These are phyloP conservation scores for Sus scrofa DNA, from an alignment of 2,113 vertebrate species.

Conservation along the genomic window T2T-Sscrofa CM000826.6:61966501-61967000, in stretches of 20 bases:
- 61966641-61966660: slow-evolving; percentile 13
- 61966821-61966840: too few species aligned
- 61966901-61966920: rapidly evolving
- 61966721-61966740: too few species aligned
- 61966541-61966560: slow-evolving; percentile 8
- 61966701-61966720: background rate
- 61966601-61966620: background rate
- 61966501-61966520: background rate
- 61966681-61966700: background rate
- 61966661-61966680: background rate
- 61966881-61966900: background rate
- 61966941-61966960: background rate
- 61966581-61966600: slow-evolving; percentile 41
- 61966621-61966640: slow-evolving; percentile 17
- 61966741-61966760: background rate
- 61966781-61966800: background rate
- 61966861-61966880: too few species aligned
- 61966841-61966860: background rate
- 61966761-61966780: background rate
- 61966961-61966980: background rate
- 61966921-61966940: background rate
- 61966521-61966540: background rate
- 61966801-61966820: background rate
- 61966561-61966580: slow-evolving; percentile 53
- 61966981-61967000: background rate